These are phyloP conservation scores for Scytalopus superciliaris DNA, from an alignment of 2,113 vertebrate species.

Conservation along the genomic window DNA sequence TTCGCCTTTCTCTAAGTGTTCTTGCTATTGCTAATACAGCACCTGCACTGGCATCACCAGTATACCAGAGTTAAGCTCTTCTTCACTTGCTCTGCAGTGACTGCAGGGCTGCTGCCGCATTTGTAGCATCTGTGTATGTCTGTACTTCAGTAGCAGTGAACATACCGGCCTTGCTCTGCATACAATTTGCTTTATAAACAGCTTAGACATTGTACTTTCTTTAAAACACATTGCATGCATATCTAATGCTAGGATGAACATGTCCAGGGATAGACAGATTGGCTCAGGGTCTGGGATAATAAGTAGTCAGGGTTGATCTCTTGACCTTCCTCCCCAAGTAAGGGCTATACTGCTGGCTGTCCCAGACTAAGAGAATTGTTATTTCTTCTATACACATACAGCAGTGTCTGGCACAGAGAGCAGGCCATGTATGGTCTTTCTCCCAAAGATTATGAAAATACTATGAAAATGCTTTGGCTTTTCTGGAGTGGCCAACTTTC, in stretches of 20 bases:
- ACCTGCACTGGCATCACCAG: not conserved
- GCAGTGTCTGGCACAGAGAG: not conserved
- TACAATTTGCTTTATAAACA: not conserved
- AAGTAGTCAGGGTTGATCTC: not conserved
- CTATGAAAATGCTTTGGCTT: not conserved
- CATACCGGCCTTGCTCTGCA: fast-evolving
- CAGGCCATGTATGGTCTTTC: not conserved
- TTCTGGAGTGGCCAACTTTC: not conserved
- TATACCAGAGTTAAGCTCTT: not conserved
- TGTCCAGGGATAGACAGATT: not conserved
- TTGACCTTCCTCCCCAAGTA: not conserved
- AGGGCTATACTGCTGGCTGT: not conserved
- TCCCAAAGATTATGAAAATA: not conserved
- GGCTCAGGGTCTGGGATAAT: not conserved
- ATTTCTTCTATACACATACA: not conserved
- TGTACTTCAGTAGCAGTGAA: not conserved
- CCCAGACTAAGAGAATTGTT: not conserved
- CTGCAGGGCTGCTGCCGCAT: not conserved
- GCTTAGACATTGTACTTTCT: not conserved
- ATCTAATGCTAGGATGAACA: not conserved
- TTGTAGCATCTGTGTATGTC: not conserved
- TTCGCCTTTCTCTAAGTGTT: not conserved
- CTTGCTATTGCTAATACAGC: fast-evolving
- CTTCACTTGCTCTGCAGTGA: not conserved
- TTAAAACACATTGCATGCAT: not conserved